Conservation (phyloP, 2,113 vertebrate genomes). For the Ceyx melanurus region DNA sequence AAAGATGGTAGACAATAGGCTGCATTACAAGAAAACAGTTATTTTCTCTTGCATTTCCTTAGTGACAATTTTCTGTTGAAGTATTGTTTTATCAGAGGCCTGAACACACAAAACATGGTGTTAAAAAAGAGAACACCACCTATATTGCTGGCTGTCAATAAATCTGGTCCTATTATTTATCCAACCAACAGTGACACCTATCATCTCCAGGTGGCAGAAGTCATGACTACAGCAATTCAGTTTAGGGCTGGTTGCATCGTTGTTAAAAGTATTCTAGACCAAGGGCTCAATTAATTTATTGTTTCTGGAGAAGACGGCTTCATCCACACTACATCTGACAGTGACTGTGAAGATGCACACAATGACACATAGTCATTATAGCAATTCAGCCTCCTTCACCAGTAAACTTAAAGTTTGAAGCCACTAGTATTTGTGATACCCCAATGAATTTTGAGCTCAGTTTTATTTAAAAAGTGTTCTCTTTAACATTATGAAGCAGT, state of each 20-base stretch:
- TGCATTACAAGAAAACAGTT: neutral
- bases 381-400: neutral
- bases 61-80: neutral
- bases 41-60: neutral
- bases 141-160: rapidly evolving
- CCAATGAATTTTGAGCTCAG: neutral
- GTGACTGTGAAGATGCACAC: neutral
- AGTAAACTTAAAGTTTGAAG: neutral
- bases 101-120: neutral
- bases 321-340: rapidly evolving
- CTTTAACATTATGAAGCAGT: neutral
- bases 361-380: neutral
- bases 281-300: neutral
- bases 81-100: neutral
- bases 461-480: neutral
- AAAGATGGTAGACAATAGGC: neutral
- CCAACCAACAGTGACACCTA: neutral
- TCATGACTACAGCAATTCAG: neutral
- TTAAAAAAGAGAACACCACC: neutral
- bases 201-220: neutral
- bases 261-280: neutral
- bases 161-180: neutral
- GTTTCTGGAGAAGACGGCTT: neutral
- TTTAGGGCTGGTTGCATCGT: neutral
- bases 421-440: neutral